These are phyloP conservation scores for Drosophila bipectinata DNA, from an alignment of 1,140 invertebrate genomes.

Conservation along the genomic window DNA sequence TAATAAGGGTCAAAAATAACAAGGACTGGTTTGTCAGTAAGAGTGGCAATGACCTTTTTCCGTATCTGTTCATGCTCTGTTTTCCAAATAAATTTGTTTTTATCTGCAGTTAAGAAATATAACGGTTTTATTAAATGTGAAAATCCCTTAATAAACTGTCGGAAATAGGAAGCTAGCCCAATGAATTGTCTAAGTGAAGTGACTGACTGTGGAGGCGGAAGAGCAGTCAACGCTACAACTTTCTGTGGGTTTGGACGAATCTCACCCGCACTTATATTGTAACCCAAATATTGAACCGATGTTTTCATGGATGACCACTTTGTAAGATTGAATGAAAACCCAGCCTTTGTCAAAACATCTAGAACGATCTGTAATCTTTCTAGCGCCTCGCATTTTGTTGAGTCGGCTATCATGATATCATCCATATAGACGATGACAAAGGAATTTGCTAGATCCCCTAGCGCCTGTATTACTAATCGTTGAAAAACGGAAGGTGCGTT, in stretches of 20 bases:
- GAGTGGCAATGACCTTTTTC: constrained; percentile 2
- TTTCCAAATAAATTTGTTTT: constrained; percentile 21
- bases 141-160: constrained; percentile 16
- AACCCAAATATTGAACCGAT: too few species aligned
- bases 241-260: too few species aligned
- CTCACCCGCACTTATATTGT: too few species aligned
- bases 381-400: too few species aligned
- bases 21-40: constrained; percentile 1
- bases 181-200: constrained; percentile 12
- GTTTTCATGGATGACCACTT: too few species aligned
- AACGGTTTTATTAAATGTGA: constrained; percentile 7
- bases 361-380: too few species aligned
- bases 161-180: constrained; percentile 6
- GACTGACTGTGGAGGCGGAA: constrained; percentile 9
- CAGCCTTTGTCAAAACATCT: too few species aligned
- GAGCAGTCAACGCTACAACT: constrained; percentile 3
- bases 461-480: not conserved
- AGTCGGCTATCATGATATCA: too few species aligned
- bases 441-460: constrained; percentile 25
- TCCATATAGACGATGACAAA: constrained; percentile 28
- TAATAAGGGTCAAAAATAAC: constrained; percentile 5
- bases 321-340: too few species aligned
- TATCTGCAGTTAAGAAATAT: constrained; percentile 18
- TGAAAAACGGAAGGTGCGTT: too few species aligned
- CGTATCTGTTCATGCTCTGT: constrained; percentile 4